Conservation (phyloP, 2,797 vertebrate genomes). For the Hypotaenidia philippensis region DNA sequence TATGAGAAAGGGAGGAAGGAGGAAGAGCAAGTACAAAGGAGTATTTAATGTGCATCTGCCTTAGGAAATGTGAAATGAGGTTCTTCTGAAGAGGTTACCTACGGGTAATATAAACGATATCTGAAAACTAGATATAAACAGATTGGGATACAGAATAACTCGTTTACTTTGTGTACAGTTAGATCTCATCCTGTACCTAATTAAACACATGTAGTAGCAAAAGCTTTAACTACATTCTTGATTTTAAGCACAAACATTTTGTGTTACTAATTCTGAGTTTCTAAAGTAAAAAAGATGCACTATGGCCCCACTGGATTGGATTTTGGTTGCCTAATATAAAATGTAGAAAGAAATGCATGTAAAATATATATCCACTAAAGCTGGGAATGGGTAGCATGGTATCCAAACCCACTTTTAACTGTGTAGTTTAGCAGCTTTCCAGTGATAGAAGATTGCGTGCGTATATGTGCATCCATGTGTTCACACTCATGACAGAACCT, state of each 20-base stretch:
- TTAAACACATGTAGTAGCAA: not conserved
- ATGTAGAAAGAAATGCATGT: not conserved
- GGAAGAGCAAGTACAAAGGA: not conserved
- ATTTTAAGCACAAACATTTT: not conserved
- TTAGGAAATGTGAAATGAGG: not conserved
- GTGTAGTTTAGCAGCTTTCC: not conserved
- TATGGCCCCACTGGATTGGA: not conserved
- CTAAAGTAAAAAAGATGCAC: not conserved
- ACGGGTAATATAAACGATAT: not conserved
- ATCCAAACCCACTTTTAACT: not conserved
- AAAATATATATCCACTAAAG: not conserved
- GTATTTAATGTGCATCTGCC: not conserved
- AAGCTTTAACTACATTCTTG: not conserved
- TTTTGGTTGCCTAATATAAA: not conserved
- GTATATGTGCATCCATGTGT: not conserved
- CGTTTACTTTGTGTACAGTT: slow-evolving; percentile 69
- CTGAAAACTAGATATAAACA: not conserved
- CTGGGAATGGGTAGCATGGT: not conserved
- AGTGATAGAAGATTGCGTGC: fast-evolving
- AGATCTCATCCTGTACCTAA: not conserved
- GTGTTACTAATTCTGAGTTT: not conserved
- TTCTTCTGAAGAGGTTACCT: not conserved
- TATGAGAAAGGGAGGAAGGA: not conserved
- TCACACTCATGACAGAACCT: not conserved
- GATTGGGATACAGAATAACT: not conserved